phyloP scores from a whole-genome alignment of 2,797 vertebrate species.

The Sebastes cheni region DNA sequence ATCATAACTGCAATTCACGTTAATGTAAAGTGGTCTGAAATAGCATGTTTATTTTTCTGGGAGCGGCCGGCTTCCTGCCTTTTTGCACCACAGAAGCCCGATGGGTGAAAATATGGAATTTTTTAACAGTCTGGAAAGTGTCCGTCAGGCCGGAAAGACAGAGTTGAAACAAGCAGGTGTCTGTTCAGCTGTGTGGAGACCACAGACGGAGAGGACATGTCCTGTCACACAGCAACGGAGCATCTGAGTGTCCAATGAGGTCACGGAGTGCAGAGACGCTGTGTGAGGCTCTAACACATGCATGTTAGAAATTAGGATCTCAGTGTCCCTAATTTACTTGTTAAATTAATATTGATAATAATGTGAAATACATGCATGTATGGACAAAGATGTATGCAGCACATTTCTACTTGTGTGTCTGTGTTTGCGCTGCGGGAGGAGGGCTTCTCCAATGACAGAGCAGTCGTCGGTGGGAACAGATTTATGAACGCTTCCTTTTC shows the following conservation, averaged over 20 bases:
- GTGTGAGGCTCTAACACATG: background rate
- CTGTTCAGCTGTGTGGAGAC: conserved; percentile 52
- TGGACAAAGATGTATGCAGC: background rate
- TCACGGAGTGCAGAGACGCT: conserved; percentile 19
- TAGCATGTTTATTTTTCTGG: conserved; percentile 60
- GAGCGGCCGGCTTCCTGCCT: conserved; percentile 50
- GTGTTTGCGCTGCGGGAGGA: background rate
- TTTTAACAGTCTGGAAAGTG: conserved; percentile 63
- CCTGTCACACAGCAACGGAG: conserved; percentile 27
- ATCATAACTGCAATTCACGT: conserved; percentile 34
- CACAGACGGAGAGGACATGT: background rate
- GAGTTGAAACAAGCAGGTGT: conserved; percentile 68
- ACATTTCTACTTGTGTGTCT: background rate
- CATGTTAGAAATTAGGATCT: background rate
- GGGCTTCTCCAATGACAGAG: conserved; percentile 9
- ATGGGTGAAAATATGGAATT: conserved; percentile 61
- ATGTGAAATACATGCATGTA: background rate
- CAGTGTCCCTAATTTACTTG: background rate
- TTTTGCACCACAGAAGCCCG: conserved; percentile 26
- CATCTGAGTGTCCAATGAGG: conserved; percentile 40
- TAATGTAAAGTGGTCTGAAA: conserved; percentile 43
- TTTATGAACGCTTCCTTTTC: conserved; percentile 21
- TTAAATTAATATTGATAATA: background rate
- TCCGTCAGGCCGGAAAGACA: conserved; percentile 59
- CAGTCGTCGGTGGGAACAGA: conserved; percentile 6